Conservation (phyloP, 2,797 vertebrate genomes). For the Moxostoma hubbsi region DNA sequence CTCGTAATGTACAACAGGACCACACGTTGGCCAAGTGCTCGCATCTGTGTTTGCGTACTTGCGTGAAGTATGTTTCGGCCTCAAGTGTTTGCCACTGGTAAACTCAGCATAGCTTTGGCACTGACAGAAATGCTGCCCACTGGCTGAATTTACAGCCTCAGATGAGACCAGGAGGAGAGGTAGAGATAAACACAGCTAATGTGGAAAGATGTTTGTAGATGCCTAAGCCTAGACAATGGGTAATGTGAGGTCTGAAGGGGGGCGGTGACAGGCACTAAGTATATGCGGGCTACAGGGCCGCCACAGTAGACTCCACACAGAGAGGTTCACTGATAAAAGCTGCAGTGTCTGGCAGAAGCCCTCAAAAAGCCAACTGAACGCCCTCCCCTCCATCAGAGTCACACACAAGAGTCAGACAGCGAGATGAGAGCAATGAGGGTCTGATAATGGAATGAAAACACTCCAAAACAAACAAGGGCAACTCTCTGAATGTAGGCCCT, state of each 20-base stretch:
- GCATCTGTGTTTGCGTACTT: too few species aligned
- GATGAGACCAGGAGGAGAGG: conserved; percentile 45
- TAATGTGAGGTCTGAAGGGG: conserved; percentile 39
- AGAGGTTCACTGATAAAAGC: conserved; percentile 56
- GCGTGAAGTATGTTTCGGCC: too few species aligned
- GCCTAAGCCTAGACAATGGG: neutral
- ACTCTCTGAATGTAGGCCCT: conserved; percentile 39
- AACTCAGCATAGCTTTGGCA: conserved; percentile 31
- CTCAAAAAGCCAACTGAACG: conserved; percentile 56
- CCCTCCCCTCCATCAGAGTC: conserved; percentile 52
- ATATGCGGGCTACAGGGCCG: conserved; percentile 47
- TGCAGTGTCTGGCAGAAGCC: conserved; percentile 49
- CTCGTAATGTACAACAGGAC: too few species aligned
- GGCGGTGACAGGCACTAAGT: too few species aligned
- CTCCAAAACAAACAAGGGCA: conserved; percentile 55
- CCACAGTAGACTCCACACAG: conserved; percentile 44
- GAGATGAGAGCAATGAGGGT: conserved; percentile 50
- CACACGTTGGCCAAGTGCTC: too few species aligned
- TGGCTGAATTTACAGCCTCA: conserved; percentile 37
- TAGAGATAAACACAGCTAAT: neutral
- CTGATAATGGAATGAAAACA: conserved; percentile 62
- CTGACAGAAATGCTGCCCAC: conserved; percentile 47
- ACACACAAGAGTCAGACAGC: conserved; percentile 49
- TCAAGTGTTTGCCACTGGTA: too few species aligned
- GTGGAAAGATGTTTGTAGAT: conserved; percentile 22